A percentile compares a stretch with the other conserved stretches of the same genome.
Conservation (phyloP, 2,888 invertebrate species). For the Willowsia nigromaculata region DNA sequence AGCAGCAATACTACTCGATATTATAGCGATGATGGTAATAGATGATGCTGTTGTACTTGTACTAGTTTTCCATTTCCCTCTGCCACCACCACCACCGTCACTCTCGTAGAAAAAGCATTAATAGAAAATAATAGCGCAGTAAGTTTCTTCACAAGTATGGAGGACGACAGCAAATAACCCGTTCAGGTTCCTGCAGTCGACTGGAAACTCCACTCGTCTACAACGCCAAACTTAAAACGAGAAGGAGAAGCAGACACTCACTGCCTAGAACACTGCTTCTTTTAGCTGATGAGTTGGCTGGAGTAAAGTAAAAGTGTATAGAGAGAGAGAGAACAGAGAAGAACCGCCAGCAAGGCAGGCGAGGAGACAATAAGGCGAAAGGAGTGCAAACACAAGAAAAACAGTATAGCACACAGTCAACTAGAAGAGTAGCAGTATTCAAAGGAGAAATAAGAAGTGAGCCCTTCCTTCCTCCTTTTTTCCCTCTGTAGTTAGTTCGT, state of each 20-base stretch:
- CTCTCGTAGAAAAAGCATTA: not conserved
- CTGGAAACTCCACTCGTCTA: constrained; percentile 62
- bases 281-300: no score
- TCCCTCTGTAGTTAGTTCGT: not conserved
- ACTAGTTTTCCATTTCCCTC: constrained; percentile 37
- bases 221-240: constrained; percentile 59
- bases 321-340: not conserved
- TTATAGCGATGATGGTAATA: constrained; percentile 13
- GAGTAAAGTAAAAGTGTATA: constrained; percentile 19
- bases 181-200: constrained; percentile 70
- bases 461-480: constrained; percentile 45
- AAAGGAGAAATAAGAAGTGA: not conserved
- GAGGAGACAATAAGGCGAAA: not conserved
- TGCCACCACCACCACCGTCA: not conserved
- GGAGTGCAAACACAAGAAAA: not conserved
- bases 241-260: not conserved
- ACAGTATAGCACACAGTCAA: constrained; percentile 8
- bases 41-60: constrained; percentile 31
- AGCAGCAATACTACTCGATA: not conserved
- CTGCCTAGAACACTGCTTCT: not conserved
- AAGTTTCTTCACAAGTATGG: constrained; percentile 22
- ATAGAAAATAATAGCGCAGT: constrained; percentile 32
- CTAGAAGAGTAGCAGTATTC: not conserved
- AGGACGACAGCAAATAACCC: constrained; percentile 62
- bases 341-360: not conserved